Evolutionary conservation across 2,888 invertebrate genomes (phyloP), one percentile per base, ranked within the genome.

Genomic region (Epiblema foenella): DNA sequence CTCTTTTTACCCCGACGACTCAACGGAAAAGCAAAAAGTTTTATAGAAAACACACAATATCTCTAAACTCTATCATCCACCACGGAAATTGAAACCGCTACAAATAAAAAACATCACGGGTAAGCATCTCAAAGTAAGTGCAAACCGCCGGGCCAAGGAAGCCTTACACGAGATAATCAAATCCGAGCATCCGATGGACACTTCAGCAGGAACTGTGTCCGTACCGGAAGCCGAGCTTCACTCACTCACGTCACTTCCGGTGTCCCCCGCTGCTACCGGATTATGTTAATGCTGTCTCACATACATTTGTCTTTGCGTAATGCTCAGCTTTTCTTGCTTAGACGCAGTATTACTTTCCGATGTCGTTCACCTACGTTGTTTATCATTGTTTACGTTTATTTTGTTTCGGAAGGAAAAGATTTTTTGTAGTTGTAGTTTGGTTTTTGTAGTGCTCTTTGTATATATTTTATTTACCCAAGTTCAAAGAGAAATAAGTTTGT

Each of bases 271-370:
- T 83, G 83, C 82, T 83, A 83, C 82, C 79, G 88, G 89, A 91
- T 91, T 92, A 92, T 91, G 91, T 85, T 90, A 92, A 92, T 91
- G 85, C 81, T 83, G 86, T 85, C 85, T 86, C 87, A 78, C 82
- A 87, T 86, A 89, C 90, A 91, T 91, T 91, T 90, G 89, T 91
- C 90, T 90, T 87, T 87, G 79, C 83, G 85, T 89, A 90, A 89
- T 89, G 82, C 87, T 83, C 81, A 83, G 85, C 84, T 83, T 84
- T 84, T 78, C 82, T 83, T 77, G 79, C 77, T 77, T 76, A 75
- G 75, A 77, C 80, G 82, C 84, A 80, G 86, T 87, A 87, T 89
- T 88, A 87, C 87, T 87, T 88, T 86, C 81, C 85, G 79, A 87
- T 87, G 84, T 83, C 83, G 79, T 85, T 85, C 83, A 85, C 84